phyloP scores from a whole-genome alignment of 2,888 invertebrate species.

The Platycnemis pennipes region DNA sequence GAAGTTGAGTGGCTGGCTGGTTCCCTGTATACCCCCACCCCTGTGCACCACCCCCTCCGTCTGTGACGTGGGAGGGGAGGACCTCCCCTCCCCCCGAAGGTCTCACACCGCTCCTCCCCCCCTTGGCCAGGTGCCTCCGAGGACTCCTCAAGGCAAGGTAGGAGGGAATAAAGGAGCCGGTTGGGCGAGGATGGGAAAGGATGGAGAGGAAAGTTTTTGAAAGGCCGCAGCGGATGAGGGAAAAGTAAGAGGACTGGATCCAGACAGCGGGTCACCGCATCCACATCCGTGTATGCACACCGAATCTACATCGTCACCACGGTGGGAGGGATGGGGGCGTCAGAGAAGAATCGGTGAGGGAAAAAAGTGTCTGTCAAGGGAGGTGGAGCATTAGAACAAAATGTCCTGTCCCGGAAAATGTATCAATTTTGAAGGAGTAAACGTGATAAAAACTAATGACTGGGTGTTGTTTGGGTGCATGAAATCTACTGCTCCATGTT shows the following conservation, averaged over 20 bases:
- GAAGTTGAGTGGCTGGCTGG: not conserved
- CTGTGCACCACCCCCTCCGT: not conserved
- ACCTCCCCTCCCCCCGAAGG: not conserved
- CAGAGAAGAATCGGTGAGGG: too few species aligned
- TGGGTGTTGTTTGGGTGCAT: too few species aligned
- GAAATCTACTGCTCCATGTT: too few species aligned
- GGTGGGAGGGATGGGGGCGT: too few species aligned
- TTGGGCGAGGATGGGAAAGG: not conserved
- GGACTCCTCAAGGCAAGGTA: not conserved
- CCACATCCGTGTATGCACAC: too few species aligned
- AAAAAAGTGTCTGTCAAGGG: too few species aligned
- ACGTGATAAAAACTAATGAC: too few species aligned
- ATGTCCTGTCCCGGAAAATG: too few species aligned
- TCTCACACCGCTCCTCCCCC: not conserved
- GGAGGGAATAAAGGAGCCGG: not conserved
- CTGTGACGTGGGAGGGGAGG: not conserved
- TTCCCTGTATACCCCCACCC: not conserved
- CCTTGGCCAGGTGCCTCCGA: too few species aligned
- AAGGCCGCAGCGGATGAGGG: not conserved
- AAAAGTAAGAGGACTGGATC: not conserved
- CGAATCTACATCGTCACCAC: not conserved
- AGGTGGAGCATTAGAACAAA: too few species aligned
- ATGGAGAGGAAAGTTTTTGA: not conserved
- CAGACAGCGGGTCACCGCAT: not conserved
- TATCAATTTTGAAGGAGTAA: too few species aligned